A percentile compares a stretch with the other conserved stretches of the same genome.
Evolutionary conservation across 2,888 invertebrate species (phyloP).

Genomic region (Arge pagana): DNA sequence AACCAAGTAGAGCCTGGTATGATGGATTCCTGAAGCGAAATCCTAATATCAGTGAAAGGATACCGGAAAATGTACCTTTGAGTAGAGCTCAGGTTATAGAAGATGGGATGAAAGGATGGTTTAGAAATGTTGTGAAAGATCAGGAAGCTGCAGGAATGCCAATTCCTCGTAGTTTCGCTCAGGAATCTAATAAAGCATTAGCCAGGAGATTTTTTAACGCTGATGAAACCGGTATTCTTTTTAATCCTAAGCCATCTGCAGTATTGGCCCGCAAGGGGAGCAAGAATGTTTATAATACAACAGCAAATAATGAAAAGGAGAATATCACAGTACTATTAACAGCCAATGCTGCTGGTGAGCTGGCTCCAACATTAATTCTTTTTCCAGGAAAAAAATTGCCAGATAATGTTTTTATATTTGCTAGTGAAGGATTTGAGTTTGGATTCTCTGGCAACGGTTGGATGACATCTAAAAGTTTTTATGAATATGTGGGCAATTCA

Average conservation of each 20-base stretch:
- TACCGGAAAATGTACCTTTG: slow-evolving; percentile 35
- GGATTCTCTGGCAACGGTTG: slow-evolving; percentile 51
- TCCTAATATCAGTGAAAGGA: slow-evolving; percentile 29
- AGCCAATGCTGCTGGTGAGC: slow-evolving; percentile 33
- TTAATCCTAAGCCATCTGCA: slow-evolving; percentile 37
- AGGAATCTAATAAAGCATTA: too few species aligned
- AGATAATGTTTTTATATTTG: slow-evolving; percentile 25
- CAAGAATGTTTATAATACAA: slow-evolving; percentile 37
- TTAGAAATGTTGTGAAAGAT: slow-evolving; percentile 35
- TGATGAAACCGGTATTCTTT: slow-evolving; percentile 36
- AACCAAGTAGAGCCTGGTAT: slow-evolving; percentile 43
- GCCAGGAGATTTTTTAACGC: too few species aligned
- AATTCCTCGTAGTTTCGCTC: too few species aligned
- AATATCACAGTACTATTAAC: slow-evolving; percentile 34
- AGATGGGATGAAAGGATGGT: slow-evolving; percentile 38
- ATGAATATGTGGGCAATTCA: slow-evolving; percentile 43
- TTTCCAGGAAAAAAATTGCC: slow-evolving; percentile 39
- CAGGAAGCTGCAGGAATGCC: too few species aligned
- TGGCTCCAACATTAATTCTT: slow-evolving; percentile 31
- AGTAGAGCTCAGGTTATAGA: slow-evolving; percentile 36
- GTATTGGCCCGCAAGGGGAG: slow-evolving; percentile 39
- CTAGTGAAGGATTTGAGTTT: slow-evolving; percentile 40
- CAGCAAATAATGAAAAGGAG: slow-evolving; percentile 32
- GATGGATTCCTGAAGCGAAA: slow-evolving; percentile 36
- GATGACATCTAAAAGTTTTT: slow-evolving; percentile 52